Evolutionary conservation across 2,797 vertebrate species (phyloP).

Genomic region (Acipenser transmontanus): DNA sequence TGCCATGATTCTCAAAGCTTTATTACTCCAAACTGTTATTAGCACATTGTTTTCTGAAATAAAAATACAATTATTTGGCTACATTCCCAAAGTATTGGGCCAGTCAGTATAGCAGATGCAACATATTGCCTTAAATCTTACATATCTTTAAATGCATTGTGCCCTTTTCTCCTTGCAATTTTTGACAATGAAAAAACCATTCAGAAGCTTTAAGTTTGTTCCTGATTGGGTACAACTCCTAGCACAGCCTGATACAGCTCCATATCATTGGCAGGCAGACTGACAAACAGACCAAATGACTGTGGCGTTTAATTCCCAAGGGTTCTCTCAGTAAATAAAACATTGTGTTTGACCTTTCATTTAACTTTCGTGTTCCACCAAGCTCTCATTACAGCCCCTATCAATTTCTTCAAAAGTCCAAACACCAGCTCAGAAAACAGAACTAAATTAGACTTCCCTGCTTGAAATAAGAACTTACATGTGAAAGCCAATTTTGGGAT

Average conservation of each 20-base stretch:
- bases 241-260: constrained; percentile 42
- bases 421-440: constrained; percentile 59
- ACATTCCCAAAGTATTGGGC: no score
- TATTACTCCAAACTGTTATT: no score
- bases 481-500: constrained; percentile 12
- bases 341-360: constrained; percentile 67
- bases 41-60: no score
- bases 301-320: constrained; percentile 47
- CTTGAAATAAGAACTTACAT: constrained; percentile 34
- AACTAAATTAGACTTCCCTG: constrained; percentile 53
- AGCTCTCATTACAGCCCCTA: constrained; percentile 64
- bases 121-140: no score
- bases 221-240: constrained; percentile 43
- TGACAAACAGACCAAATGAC: constrained; percentile 28
- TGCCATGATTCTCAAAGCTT: no score
- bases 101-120: no score
- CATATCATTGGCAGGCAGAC: constrained; percentile 52
- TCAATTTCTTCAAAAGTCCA: constrained; percentile 61
- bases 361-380: constrained; percentile 60
- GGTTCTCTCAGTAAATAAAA: constrained; percentile 56
- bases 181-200: neutral
- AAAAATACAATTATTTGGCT: no score
- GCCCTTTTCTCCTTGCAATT: no score
- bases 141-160: no score
- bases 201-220: constrained; percentile 31